Conservation (phyloP, 2,113 vertebrate genomes). For the Calidris pugnax region DNA sequence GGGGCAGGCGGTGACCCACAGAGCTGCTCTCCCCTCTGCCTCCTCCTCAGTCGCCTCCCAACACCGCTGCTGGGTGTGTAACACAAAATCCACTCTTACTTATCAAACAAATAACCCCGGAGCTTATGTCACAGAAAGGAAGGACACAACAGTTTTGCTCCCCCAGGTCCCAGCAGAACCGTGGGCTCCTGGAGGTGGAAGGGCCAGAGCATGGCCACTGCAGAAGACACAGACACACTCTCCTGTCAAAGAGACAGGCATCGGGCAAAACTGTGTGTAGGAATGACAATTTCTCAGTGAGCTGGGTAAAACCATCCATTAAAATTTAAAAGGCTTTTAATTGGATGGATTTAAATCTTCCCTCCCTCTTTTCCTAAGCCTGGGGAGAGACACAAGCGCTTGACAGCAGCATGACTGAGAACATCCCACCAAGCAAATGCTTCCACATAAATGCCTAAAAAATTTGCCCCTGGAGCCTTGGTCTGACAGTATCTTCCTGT, state of each 20-base stretch:
- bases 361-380: not conserved
- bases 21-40: too few relatives aligned
- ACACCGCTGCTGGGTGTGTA: not conserved
- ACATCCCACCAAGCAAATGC: not conserved
- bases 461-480: not conserved
- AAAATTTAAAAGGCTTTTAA: too few relatives aligned
- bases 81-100: not conserved
- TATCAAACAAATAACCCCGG: not conserved
- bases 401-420: not conserved
- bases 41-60: not conserved
- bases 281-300: fast-evolving
- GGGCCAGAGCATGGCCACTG: not conserved
- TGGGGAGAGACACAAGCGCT: not conserved
- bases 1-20: fast-evolving
- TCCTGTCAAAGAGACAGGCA: not conserved
- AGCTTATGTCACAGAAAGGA: not conserved
- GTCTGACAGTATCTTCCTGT: not conserved
- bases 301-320: not conserved
- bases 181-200: not conserved
- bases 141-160: not conserved
- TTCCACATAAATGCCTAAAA: not conserved
- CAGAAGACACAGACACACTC: not conserved
- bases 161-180: not conserved
- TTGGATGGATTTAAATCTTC: too few relatives aligned
- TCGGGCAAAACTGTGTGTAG: fast-evolving